These are phyloP conservation scores for Octodon degus DNA, from an alignment of 2,113 vertebrate genomes.

Conservation along the genomic window DNA sequence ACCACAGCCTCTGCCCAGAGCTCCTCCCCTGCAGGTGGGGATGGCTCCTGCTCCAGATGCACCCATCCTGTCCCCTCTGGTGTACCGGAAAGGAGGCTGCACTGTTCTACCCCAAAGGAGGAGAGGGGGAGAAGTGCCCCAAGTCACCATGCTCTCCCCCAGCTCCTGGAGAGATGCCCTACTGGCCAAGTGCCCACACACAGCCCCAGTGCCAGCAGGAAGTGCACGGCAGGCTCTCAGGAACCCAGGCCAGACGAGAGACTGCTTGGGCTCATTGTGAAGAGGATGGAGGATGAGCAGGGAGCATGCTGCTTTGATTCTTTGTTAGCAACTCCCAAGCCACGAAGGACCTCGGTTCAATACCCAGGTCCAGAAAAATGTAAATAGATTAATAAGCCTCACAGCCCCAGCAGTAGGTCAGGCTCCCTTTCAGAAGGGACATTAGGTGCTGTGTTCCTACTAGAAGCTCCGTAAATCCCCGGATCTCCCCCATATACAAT, in stretches of 20 bases:
- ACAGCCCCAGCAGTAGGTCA: conserved; percentile 1
- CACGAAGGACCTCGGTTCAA: background rate
- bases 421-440: conserved; percentile 1
- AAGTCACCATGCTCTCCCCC: background rate
- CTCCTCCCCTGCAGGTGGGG: background rate
- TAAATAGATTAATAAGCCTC: background rate
- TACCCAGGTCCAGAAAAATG: background rate
- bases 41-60: accelerated
- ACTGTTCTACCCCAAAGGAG: background rate
- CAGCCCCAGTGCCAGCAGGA: background rate
- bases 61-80: background rate
- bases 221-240: background rate
- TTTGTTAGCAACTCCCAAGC: conserved; percentile 26
- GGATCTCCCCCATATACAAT: conserved; percentile 75
- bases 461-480: conserved; percentile 74
- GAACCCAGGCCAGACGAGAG: background rate
- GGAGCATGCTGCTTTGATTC: background rate
- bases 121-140: background rate
- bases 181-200: background rate
- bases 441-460: conserved; percentile 49
- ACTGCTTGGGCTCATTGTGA: background rate
- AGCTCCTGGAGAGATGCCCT: background rate
- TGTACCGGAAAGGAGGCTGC: background rate
- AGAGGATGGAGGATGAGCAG: background rate
- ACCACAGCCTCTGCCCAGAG: background rate